Percentiles rank a stretch among this genome's conserved stretches.
Evolutionary conservation across 2,888 invertebrate genomes (phyloP).

Genomic region (Malacosoma neustria): DNA sequence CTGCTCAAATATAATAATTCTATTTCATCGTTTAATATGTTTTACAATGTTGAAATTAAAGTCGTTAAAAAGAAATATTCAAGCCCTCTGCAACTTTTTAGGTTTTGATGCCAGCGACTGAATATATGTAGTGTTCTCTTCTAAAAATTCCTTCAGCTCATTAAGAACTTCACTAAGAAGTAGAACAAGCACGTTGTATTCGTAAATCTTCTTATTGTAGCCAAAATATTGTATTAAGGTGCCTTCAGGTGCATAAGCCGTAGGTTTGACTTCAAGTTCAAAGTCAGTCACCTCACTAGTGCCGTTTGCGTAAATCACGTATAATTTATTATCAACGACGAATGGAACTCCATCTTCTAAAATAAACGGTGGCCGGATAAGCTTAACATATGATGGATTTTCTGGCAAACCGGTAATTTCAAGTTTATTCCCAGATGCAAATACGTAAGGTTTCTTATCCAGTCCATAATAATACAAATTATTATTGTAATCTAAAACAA

Average conservation of each 20-base stretch:
- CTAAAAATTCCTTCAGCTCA: constrained; percentile 24
- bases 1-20: no score
- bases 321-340: constrained; percentile 28
- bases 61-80: no score
- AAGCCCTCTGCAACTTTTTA: constrained; percentile 14
- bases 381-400: constrained; percentile 19
- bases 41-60: no score
- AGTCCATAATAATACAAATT: constrained; percentile 39
- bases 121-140: constrained; percentile 23
- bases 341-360: constrained; percentile 29
- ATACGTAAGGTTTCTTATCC: constrained; percentile 31
- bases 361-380: constrained; percentile 36
- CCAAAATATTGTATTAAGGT: constrained; percentile 39
- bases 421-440: constrained; percentile 22
- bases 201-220: constrained; percentile 46
- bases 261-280: constrained; percentile 26
- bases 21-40: no score
- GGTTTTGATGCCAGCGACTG: constrained; percentile 27
- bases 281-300: constrained; percentile 22
- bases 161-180: constrained; percentile 16
- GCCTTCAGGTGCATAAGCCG: constrained; percentile 39
- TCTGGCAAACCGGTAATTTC: constrained; percentile 38
- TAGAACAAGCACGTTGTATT: constrained; percentile 33
- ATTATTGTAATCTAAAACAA: constrained; percentile 36
- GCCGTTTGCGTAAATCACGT: constrained; percentile 32